A percentile compares a stretch with the other conserved stretches of the same genome.
Evolutionary conservation across 2,888 invertebrate species (phyloP).

Genomic region (Zhengitettix transpicula): DNA sequence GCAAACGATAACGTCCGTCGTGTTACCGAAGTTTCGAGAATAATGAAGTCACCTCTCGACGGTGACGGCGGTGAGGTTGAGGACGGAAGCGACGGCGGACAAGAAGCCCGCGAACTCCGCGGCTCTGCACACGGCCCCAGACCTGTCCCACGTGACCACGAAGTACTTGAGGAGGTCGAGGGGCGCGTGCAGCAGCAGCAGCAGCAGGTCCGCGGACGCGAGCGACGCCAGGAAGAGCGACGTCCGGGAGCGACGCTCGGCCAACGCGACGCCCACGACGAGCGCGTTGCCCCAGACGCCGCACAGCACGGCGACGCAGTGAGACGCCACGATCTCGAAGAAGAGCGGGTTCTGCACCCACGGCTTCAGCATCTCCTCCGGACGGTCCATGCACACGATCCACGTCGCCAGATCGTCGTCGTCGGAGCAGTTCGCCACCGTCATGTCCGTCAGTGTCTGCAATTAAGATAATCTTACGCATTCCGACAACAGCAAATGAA

Average conservation of each 20-base stretch:
- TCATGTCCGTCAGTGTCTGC: too few relatives aligned
- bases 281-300: slow-evolving; percentile 29
- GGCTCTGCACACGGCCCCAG: slow-evolving; percentile 28
- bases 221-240: slow-evolving; percentile 23
- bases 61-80: slow-evolving; percentile 32
- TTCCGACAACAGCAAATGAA: too few relatives aligned
- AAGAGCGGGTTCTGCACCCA: slow-evolving; percentile 19
- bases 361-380: slow-evolving; percentile 21
- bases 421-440: too few relatives aligned
- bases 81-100: slow-evolving; percentile 29
- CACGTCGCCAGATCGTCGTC: not conserved
- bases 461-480: too few relatives aligned
- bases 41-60: slow-evolving; percentile 32
- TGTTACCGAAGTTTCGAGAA: too few relatives aligned
- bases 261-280: slow-evolving; percentile 26
- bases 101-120: slow-evolving; percentile 29
- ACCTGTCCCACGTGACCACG: slow-evolving; percentile 25
- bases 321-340: slow-evolving; percentile 19
- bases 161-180: slow-evolving; percentile 27
- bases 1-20: too few relatives aligned
- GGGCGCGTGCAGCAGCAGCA: slow-evolving; percentile 28
- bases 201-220: slow-evolving; percentile 28
- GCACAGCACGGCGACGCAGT: slow-evolving; percentile 22
- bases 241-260: slow-evolving; percentile 23
- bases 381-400: slow-evolving; percentile 14